A percentile compares a stretch with the other conserved stretches of the same genome.
Conservation (phyloP, 2,797 vertebrate genomes). For the Echeneis naucrates region DNA sequence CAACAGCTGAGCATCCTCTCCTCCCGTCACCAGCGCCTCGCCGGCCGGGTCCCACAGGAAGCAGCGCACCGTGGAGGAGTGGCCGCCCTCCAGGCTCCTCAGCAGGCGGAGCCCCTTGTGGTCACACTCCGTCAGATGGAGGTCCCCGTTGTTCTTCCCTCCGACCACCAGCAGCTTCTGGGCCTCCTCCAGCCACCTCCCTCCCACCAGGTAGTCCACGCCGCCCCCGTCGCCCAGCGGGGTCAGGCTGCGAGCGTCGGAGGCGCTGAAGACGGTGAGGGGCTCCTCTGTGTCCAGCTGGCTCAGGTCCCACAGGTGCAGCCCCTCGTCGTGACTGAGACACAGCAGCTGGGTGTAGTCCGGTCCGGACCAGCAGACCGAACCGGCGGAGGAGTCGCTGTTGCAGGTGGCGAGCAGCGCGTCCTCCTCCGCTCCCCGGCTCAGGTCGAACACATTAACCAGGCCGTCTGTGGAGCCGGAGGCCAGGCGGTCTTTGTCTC, state of each 20-base stretch:
- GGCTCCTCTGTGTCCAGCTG: constrained; percentile 88
- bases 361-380: constrained; percentile 86
- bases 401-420: constrained; percentile 92
- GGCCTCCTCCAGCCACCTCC: constrained; percentile 86
- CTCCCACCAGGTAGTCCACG: constrained; percentile 91
- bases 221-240: constrained; percentile 33
- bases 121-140: constrained; percentile 88
- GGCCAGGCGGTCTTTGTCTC: constrained; percentile 84
- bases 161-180: constrained; percentile 88
- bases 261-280: constrained; percentile 81
- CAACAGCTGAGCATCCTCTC: constrained; percentile 93
- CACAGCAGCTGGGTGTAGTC: constrained; percentile 78
- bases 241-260: constrained; percentile 82
- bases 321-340: constrained; percentile 89
- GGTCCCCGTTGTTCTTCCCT: constrained; percentile 83
- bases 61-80: constrained; percentile 88
- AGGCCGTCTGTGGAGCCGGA: constrained; percentile 93
- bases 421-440: constrained; percentile 88
- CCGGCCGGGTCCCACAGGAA: constrained; percentile 87
- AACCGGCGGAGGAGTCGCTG: constrained; percentile 87
- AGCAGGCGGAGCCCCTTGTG: constrained; percentile 75
- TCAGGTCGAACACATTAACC: constrained; percentile 94
- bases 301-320: constrained; percentile 92
- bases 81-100: constrained; percentile 84
- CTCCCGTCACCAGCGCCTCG: constrained; percentile 89